Conservation (phyloP, 2,797 vertebrate genomes). For the Remorina albescens region DNA sequence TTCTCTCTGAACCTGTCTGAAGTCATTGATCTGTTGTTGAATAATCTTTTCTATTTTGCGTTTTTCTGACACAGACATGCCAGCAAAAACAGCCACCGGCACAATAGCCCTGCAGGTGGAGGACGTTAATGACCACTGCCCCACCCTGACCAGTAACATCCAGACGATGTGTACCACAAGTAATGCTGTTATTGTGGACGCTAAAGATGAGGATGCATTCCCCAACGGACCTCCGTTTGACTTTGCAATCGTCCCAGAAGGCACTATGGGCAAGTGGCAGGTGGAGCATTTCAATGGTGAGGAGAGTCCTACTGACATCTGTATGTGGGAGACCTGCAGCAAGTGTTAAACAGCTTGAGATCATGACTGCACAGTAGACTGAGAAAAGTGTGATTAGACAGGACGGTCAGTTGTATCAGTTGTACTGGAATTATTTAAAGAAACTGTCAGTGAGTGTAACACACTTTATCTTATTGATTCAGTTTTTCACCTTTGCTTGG, state of each 20-base stretch:
- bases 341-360: not conserved
- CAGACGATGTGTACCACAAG: slow-evolving; percentile 80
- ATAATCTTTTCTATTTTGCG: slow-evolving; percentile 2
- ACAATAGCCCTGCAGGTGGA: slow-evolving; percentile 77
- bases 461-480: no score
- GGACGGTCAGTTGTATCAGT: no score
- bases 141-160: slow-evolving; percentile 76
- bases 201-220: slow-evolving; percentile 83
- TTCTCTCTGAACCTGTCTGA: not conserved
- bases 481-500: no score
- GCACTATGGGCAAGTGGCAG: slow-evolving; percentile 84
- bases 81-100: slow-evolving; percentile 88
- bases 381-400: no score
- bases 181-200: slow-evolving; percentile 83
- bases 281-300: slow-evolving; percentile 86
- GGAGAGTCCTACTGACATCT: no score
- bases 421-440: not conserved
- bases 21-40: not conserved
- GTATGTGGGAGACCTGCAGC: no score
- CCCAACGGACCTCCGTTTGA: slow-evolving; percentile 89
- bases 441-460: no score
- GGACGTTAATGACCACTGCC: slow-evolving; percentile 90
- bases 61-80: slow-evolving; percentile 75
- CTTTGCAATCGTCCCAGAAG: slow-evolving; percentile 84
- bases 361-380: no score